Evolutionary conservation across 2,888 invertebrate genomes (phyloP), one percentile per base, ranked within the genome.

Genomic region (Ashinkailepas kermadecensis): DNA sequence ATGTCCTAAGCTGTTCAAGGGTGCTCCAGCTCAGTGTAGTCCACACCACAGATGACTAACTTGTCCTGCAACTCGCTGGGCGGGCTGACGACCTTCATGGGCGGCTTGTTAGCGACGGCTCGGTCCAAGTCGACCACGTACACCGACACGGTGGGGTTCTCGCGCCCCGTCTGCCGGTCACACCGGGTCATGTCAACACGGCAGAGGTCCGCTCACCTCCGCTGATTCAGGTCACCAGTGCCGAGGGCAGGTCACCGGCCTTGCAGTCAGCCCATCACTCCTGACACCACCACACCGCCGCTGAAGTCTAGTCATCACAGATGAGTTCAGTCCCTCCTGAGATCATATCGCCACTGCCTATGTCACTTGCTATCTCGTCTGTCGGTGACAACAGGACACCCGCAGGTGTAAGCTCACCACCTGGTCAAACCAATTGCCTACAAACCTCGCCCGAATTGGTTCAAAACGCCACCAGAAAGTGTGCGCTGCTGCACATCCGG

Each of bases 101-200:
- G 62, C 39, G 59, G 56, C 65, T 81, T 59, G 23, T 9, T 65
- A 21, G 39, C 78, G 67, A 65, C 79, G 25, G 80, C 80, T 54
- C 82, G 83, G 78, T 81, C 83, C 58, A 86, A 83, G 81, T 86
- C 85, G 57, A 86, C 86, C 11, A 88, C 86, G 83, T 86, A 86
- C 10, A 88, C 84, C 78, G 85, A 85, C 56, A 87, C 86, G 64
- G 86, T 86, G 21, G 89, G 88, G 85, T 88, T 88, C 57, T 84
- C 83, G 39, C 84, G 83, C 54, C 86, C 86, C 54, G 86, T 84
- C 86, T 86, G 81, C 7, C 82, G 79, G 12, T 25, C 21, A 56
- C 81, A 15, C 57, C 12, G n/a, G 9, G 7, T 11, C 10, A 15
- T 18, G 7, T 21, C 15, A 15, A 54, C 25, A 8, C 13, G 15